Conservation (phyloP, 2,113 vertebrate genomes). For the Megaptera novaeangliae region DNA sequence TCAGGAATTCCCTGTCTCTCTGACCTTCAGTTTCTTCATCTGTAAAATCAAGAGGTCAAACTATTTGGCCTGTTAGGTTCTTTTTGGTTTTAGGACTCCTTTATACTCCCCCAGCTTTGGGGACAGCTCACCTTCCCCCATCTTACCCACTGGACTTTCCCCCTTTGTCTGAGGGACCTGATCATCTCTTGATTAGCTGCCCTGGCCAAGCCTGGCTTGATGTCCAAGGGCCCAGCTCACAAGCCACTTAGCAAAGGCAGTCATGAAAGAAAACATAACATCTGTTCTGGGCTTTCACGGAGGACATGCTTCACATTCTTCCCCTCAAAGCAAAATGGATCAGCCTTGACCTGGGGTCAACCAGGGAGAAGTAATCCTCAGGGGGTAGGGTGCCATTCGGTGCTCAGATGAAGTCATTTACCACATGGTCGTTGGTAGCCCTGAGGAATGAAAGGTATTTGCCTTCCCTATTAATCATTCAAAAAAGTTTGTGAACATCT, state of each 20-base stretch:
- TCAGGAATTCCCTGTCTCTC: not conserved
- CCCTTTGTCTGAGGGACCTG: not conserved
- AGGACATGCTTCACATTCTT: conserved; percentile 57
- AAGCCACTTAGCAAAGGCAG: conserved; percentile 36
- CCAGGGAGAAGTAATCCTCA: not conserved
- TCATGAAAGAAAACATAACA: conserved; percentile 42
- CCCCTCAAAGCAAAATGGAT: conserved; percentile 63
- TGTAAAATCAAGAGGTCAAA: not conserved
- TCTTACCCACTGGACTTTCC: not conserved
- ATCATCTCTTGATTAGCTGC: not conserved
- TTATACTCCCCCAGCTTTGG: not conserved
- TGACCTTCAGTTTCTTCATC: not conserved
- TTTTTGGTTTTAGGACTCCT: not conserved
- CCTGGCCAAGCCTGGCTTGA: not conserved
- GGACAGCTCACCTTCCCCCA: not conserved
- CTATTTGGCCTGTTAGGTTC: not conserved
- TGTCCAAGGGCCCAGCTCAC: not conserved
- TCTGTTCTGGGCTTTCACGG: conserved; percentile 26
- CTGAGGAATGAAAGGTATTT: conserved; percentile 56
- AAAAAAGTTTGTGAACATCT: conserved; percentile 42
- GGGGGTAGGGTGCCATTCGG: conserved; percentile 17
- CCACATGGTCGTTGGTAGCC: conserved; percentile 38
- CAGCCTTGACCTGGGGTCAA: conserved; percentile 54
- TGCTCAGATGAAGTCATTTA: conserved; percentile 44
- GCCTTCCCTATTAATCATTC: conserved; percentile 36